These are phyloP conservation scores for Metallyticus violacea DNA, from an alignment of 2,888 invertebrate genomes.

Conservation along the genomic window DNA sequence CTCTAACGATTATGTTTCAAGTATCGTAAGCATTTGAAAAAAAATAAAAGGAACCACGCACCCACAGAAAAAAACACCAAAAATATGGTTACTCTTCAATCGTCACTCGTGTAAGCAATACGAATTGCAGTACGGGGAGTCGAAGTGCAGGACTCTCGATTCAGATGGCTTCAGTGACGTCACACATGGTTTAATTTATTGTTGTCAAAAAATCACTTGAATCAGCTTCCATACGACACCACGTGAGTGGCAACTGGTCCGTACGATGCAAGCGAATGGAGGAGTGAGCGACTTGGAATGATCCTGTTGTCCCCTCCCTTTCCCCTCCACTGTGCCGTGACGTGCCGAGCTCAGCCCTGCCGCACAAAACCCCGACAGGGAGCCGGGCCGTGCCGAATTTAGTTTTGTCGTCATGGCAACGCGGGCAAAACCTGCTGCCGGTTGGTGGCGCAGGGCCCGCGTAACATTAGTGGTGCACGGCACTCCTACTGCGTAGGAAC, in stretches of 20 bases:
- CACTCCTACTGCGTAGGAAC: too few species aligned
- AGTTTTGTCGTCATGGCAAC: constrained; percentile 5
- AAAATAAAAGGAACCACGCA: not conserved
- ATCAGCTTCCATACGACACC: constrained; percentile 12
- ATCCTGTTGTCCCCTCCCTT: not conserved
- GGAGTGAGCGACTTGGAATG: constrained; percentile 15
- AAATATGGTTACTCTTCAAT: not conserved
- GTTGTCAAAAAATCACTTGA: not conserved
- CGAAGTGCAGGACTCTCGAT: not conserved
- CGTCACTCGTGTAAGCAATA: not conserved
- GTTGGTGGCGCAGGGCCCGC: not conserved
- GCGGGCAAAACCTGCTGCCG: constrained; percentile 7
- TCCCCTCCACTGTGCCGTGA: not conserved
- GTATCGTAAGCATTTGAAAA: not conserved
- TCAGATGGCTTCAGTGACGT: not conserved
- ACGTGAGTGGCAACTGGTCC: constrained; percentile 12
- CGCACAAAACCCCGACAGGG: constrained; percentile 11
- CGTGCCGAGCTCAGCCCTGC: constrained; percentile 11
- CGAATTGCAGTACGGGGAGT: not conserved
- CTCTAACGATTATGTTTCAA: not conserved
- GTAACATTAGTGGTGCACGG: not conserved
- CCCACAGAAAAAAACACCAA: not conserved
- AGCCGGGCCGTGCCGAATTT: constrained; percentile 5
- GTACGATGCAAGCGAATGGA: not conserved
- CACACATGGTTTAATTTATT: constrained; percentile 8